A percentile compares a stretch with the other conserved stretches of the same genome.
Conservation (phyloP, 2,888 invertebrate species). For the Gasteruption jaculator region DNA sequence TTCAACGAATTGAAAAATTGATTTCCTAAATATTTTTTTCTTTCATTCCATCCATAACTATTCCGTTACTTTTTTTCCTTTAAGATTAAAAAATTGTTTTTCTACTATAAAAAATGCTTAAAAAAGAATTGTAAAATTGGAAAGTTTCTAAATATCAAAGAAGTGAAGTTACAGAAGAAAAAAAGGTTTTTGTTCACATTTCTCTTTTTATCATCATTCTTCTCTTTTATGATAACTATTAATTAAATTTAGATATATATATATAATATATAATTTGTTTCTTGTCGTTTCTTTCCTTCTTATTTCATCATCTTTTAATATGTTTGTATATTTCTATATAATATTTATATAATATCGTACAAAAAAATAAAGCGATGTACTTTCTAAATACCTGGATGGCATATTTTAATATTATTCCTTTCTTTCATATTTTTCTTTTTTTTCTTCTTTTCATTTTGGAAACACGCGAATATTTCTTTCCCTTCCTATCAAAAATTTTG, state of each 20-base stretch:
- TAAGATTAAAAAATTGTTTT: no score
- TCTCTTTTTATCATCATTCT: no score
- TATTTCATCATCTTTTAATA: conserved; percentile 4
- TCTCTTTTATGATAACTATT: conserved; percentile 28
- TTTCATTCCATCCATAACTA: no score
- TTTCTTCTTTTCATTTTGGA: conserved; percentile 7
- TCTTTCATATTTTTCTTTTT: conserved; percentile 9
- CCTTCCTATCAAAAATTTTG: no score
- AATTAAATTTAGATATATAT: conserved; percentile 5
- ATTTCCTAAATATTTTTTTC: no score
- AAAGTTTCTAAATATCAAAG: no score
- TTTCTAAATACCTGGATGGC: conserved; percentile 43
- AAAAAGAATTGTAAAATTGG: no score
- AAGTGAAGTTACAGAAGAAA: no score
- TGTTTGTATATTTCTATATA: conserved; percentile 17
- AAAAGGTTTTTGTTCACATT: no score
- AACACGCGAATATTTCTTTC: conserved; percentile 12
- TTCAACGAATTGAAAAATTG: no score
- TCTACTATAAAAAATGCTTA: no score
- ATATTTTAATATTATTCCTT: conserved; percentile 29
- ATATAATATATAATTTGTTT: conserved; percentile 1
- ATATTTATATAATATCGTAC: conserved; percentile 32
- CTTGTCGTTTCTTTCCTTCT: neutral
- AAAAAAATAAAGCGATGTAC: conserved; percentile 46
- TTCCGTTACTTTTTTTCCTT: no score